Conservation (phyloP, 1,140 invertebrate genomes). For the Habropoda laboriosa region DNA sequence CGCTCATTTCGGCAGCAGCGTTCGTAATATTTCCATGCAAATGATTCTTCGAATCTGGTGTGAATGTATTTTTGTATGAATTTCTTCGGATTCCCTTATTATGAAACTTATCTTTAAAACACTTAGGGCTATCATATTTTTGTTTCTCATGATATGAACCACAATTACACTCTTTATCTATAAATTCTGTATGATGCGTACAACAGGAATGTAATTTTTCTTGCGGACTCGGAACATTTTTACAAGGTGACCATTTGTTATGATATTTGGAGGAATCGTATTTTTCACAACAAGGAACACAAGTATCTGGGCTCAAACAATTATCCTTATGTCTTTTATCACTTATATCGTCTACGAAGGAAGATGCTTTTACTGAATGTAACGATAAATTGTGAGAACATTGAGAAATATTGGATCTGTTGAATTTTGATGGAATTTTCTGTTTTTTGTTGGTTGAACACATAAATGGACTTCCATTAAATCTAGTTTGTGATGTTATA, state of each 20-base stretch:
- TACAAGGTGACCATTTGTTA: constrained; percentile 46
- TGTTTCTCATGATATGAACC: constrained; percentile 34
- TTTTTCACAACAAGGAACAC: constrained; percentile 27
- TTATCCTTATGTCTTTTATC: constrained; percentile 3
- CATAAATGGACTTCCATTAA: constrained; percentile 45
- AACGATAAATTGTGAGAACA: constrained; percentile 41
- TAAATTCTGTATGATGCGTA: constrained; percentile 17
- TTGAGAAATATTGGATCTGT: constrained; percentile 48
- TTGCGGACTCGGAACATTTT: constrained; percentile 29
- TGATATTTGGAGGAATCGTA: constrained; percentile 30
- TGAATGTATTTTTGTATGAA: constrained; percentile 18
- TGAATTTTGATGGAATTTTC: constrained; percentile 50
- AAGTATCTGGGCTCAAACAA: background rate
- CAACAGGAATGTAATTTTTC: constrained; percentile 66
- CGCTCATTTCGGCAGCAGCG: background rate
- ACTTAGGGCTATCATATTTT: constrained; percentile 28
- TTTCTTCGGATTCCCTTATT: constrained; percentile 19
- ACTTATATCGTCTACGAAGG: constrained; percentile 2
- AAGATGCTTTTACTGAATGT: constrained; percentile 32
- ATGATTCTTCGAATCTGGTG: constrained; percentile 34
- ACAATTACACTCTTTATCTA: constrained; percentile 49
- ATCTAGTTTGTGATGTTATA: constrained; percentile 60
- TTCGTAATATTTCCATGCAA: constrained; percentile 21
- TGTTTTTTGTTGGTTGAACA: constrained; percentile 71
- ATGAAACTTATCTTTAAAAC: constrained; percentile 43